A percentile compares a stretch with the other conserved stretches of the same genome.
Evolutionary conservation across 2,888 invertebrate species (phyloP).

Genomic region (Temnothorax unifasciatus): DNA sequence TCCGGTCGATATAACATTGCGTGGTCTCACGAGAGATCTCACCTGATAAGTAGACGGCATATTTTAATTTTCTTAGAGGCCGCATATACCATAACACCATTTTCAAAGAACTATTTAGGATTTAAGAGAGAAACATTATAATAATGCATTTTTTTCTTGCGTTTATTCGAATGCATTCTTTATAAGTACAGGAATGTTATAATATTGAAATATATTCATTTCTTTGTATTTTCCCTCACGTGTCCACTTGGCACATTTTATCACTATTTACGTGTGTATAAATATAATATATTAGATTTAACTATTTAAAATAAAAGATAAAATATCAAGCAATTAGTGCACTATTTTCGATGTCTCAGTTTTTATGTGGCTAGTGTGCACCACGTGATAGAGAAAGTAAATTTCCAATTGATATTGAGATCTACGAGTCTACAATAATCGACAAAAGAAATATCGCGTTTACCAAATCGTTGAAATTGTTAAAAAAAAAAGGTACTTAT

Average conservation of each 20-base stretch:
- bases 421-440: background rate
- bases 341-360: background rate
- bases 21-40: constrained; percentile 61
- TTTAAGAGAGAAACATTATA: constrained; percentile 81
- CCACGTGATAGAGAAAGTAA: background rate
- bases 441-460: background rate
- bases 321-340: background rate
- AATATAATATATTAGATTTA: background rate
- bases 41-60: constrained; percentile 51
- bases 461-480: constrained; percentile 29
- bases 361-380: background rate
- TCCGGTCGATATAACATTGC: constrained; percentile 43
- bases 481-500: constrained; percentile 70
- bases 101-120: constrained; percentile 82
- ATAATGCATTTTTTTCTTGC: constrained; percentile 81
- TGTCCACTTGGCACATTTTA: constrained; percentile 1
- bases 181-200: constrained; percentile 70
- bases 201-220: constrained; percentile 45
- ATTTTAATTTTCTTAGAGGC: constrained; percentile 65
- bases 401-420: background rate
- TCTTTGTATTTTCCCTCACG: constrained; percentile 46
- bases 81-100: constrained; percentile 76
- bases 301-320: constrained; percentile 10
- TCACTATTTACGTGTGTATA: background rate
- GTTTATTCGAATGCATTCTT: constrained; percentile 76